A percentile compares a stretch with the other conserved stretches of the same genome.
These are phyloP conservation scores for Gallirallus australis DNA, from an alignment of 2,797 vertebrate genomes.

Conservation along the genomic window DNA sequence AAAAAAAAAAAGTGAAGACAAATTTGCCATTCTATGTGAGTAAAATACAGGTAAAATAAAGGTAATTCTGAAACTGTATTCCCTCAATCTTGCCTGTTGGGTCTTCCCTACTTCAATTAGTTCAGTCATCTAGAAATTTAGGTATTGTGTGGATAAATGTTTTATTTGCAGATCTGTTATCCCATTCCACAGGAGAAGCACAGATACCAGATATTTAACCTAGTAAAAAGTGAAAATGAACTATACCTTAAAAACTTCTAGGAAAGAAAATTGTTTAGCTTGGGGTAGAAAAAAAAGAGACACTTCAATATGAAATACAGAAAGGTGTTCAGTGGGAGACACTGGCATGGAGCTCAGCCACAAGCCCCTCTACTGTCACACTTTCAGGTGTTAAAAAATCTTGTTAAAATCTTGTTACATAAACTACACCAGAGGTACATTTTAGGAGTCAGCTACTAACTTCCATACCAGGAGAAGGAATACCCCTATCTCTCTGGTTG, in stretches of 20 bases:
- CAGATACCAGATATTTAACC: accelerated
- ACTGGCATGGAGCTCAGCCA: neutral
- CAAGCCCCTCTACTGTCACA: neutral
- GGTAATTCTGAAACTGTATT: neutral
- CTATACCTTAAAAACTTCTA: neutral
- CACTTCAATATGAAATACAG: neutral
- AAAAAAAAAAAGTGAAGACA: neutral
- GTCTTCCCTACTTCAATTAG: neutral
- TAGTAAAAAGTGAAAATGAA: neutral
- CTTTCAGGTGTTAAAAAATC: neutral
- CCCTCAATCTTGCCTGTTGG: neutral
- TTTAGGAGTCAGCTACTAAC: neutral
- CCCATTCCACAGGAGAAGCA: neutral
- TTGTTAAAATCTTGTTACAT: neutral
- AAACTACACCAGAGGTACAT: neutral
- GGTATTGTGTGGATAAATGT: neutral
- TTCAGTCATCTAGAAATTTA: neutral
- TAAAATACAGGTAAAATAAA: neutral
- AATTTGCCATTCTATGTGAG: neutral
- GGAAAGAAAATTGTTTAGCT: neutral
- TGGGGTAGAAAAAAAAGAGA: neutral
- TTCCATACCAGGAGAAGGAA: neutral
- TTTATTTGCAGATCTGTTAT: neutral
- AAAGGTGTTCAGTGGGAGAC: neutral
- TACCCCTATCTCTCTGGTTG: neutral